A percentile compares a stretch with the other conserved stretches of the same genome.
Conservation (phyloP, 2,888 invertebrate genomes). For the Apocheima hispidaria region DNA sequence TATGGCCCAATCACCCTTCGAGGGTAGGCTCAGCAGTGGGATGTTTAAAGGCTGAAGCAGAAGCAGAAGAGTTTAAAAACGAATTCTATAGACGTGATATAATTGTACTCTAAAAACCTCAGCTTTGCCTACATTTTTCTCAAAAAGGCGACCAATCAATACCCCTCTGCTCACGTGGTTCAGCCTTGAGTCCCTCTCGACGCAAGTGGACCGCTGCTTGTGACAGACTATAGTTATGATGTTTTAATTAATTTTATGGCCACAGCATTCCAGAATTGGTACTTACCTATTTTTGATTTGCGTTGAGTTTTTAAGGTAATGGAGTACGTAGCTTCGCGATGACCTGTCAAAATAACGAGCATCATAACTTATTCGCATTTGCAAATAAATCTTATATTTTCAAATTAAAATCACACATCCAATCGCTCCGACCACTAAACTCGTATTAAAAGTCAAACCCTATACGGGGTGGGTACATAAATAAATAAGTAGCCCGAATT, state of each 20-base stretch:
- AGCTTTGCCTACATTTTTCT: slow-evolving; percentile 2
- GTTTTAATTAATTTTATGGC: slow-evolving; percentile 30
- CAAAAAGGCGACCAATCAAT: slow-evolving; percentile 14
- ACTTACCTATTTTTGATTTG: neutral
- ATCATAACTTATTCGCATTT: slow-evolving; percentile 27
- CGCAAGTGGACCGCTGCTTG: slow-evolving; percentile 10
- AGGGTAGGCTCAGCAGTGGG: too few relatives aligned
- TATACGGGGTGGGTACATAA: slow-evolving; percentile 79
- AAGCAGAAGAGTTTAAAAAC: too few relatives aligned
- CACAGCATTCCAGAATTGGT: slow-evolving; percentile 4
- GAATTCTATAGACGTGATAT: too few relatives aligned
- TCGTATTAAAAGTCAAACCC: slow-evolving; percentile 81
- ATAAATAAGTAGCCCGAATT: slow-evolving; percentile 83
- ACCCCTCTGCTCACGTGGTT: slow-evolving; percentile 22
- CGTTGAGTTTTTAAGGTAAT: neutral
- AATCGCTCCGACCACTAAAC: slow-evolving; percentile 70
- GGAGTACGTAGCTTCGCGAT: neutral
- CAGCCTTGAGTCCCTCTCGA: slow-evolving; percentile 25
- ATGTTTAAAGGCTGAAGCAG: too few relatives aligned
- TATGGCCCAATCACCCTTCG: too few relatives aligned
- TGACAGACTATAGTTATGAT: slow-evolving; percentile 30
- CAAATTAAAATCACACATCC: slow-evolving; percentile 62
- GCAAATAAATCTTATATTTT: slow-evolving; percentile 48
- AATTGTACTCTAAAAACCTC: too few relatives aligned
- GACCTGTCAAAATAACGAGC: neutral